Conservation (phyloP, 2,113 vertebrate species). For the Pluvialis apricaria region DNA sequence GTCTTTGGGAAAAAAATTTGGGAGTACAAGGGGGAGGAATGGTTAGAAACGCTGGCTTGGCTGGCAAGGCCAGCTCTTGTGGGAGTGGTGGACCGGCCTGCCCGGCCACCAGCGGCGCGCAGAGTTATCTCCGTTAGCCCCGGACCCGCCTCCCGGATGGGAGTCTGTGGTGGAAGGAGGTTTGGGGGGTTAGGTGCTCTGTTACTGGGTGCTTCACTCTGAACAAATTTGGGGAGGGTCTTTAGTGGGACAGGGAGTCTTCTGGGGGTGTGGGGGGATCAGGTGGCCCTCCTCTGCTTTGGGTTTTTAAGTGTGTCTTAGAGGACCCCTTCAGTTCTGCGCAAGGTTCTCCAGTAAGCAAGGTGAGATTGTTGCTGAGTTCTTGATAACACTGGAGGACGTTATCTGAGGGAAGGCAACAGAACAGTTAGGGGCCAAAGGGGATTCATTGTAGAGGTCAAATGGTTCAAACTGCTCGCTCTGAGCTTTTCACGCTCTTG, state of each 20-base stretch:
- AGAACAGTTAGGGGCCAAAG: neutral
- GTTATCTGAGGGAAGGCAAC: neutral
- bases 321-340: neutral
- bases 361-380: neutral
- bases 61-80: neutral
- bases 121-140: fast-evolving
- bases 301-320: neutral
- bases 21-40: neutral
- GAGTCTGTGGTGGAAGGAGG: neutral
- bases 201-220: neutral
- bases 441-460: neutral
- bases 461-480: neutral
- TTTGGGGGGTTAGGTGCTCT: neutral
- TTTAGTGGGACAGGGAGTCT: neutral
- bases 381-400: neutral
- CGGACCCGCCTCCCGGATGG: neutral
- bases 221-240: neutral
- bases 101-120: fast-evolving
- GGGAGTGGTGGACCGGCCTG: neutral
- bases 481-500: neutral
- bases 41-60: fast-evolving
- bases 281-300: neutral
- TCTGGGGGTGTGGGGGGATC: fast-evolving
- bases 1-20: neutral
- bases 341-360: neutral